These are phyloP conservation scores for Aplocera efformata DNA, from an alignment of 2,888 invertebrate species.

Conservation along the genomic window DNA sequence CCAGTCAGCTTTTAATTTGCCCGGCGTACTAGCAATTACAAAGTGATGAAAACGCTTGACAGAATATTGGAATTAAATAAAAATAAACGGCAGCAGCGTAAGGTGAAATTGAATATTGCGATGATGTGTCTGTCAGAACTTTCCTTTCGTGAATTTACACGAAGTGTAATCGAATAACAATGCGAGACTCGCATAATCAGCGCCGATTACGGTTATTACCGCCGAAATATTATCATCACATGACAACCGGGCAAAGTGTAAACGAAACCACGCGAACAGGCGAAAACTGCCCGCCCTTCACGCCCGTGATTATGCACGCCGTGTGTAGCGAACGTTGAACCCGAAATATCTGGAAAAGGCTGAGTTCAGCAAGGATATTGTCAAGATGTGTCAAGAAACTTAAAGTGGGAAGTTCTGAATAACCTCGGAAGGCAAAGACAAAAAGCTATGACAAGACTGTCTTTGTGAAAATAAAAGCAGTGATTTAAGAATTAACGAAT, in stretches of 20 bases:
- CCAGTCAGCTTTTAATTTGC: constrained; percentile 1
- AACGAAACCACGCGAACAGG: constrained; percentile 44
- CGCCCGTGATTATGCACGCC: constrained; percentile 34
- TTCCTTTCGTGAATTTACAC: constrained; percentile 10
- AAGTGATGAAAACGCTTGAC: constrained; percentile 7
- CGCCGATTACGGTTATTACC: constrained; percentile 46
- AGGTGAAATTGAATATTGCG: constrained; percentile 10
- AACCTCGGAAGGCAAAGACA: too few species aligned
- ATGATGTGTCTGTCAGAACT: constrained; percentile 10
- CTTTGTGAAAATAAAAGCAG: too few species aligned
- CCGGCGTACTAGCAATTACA: constrained; percentile 1
- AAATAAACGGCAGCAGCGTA: background rate
- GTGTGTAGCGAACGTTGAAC: constrained; percentile 26
- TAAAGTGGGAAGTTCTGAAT: too few species aligned
- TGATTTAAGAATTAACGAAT: too few species aligned
- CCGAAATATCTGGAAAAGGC: constrained; percentile 23
- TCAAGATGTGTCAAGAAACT: too few species aligned
- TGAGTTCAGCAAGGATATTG: background rate
- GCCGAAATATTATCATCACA: constrained; percentile 50
- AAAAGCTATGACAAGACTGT: too few species aligned
- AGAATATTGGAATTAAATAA: constrained; percentile 2
- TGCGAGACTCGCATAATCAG: constrained; percentile 31
- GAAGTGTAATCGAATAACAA: constrained; percentile 24
- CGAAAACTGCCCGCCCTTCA: constrained; percentile 46
- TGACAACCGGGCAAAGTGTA: constrained; percentile 54